These are phyloP conservation scores for Helogale parvula DNA, from an alignment of 2,113 vertebrate genomes.

Conservation along the genomic window DNA sequence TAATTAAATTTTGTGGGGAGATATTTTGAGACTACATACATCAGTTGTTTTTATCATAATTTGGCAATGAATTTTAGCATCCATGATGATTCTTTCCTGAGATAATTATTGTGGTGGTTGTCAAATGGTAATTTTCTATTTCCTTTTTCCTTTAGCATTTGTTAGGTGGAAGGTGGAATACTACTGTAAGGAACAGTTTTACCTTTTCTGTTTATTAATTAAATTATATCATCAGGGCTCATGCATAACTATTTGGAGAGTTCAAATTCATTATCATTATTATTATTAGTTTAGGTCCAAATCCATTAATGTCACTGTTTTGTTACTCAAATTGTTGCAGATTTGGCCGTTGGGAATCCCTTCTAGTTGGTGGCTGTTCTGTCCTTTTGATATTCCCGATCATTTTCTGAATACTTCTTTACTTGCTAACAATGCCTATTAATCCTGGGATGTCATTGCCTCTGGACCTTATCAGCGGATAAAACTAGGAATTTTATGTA, in stretches of 20 bases:
- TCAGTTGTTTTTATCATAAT: not conserved
- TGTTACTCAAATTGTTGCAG: not conserved
- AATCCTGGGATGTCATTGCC: not conserved
- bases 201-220: not conserved
- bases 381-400: not conserved
- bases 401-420: not conserved
- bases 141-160: not conserved
- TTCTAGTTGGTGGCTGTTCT: not conserved
- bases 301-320: not conserved
- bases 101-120: not conserved
- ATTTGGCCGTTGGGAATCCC: not conserved
- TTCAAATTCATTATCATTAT: not conserved
- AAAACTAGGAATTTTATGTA: not conserved
- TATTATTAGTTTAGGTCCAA: not conserved
- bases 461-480: not conserved
- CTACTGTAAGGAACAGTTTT: not conserved
- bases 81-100: not conserved
- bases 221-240: not conserved
- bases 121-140: not conserved
- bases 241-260: not conserved
- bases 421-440: not conserved
- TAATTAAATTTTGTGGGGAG: not conserved
- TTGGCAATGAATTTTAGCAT: not conserved
- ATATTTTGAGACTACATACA: not conserved
- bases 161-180: not conserved